phyloP scores from a whole-genome alignment of 1,140 invertebrate species.

The Drosophila suzukii region DNA sequence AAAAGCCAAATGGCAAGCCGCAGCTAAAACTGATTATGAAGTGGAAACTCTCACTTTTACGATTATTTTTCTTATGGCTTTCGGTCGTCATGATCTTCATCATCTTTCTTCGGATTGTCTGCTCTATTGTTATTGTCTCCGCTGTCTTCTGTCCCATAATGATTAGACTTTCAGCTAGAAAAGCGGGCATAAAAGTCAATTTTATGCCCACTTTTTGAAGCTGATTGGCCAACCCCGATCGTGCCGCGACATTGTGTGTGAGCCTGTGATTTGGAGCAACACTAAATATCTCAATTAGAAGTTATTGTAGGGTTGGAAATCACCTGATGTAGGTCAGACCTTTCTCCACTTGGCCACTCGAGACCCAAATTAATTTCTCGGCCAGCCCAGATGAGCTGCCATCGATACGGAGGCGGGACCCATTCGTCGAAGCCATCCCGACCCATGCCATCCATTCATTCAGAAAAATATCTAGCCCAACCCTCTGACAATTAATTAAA shows the following conservation, averaged over 20 bases:
- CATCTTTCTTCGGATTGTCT: slow-evolving; percentile 24
- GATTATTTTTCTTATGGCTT: slow-evolving; percentile 81
- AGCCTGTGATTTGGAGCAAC: slow-evolving; percentile 74
- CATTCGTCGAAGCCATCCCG: slow-evolving; percentile 40
- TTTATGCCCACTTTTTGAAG: slow-evolving; percentile 78
- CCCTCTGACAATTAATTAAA: slow-evolving; percentile 79
- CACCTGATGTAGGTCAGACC: slow-evolving; percentile 69
- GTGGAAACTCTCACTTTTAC: slow-evolving; percentile 82
- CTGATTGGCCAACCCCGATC: slow-evolving; percentile 67
- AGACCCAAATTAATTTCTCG: slow-evolving; percentile 54
- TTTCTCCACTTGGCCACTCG: slow-evolving; percentile 57
- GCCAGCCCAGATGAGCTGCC: slow-evolving; percentile 51
- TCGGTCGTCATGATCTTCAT: slow-evolving; percentile 60
- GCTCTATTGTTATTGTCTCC: slow-evolving; percentile 58
- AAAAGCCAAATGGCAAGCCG: slow-evolving; percentile 48
- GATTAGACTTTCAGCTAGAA: slow-evolving; percentile 77
- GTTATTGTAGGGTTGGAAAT: slow-evolving; percentile 57
- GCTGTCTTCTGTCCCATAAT: slow-evolving; percentile 72
- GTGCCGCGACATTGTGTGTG: slow-evolving; percentile 53
- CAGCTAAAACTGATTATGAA: slow-evolving; percentile 66
- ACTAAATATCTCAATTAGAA: slow-evolving; percentile 81
- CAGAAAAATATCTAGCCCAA: slow-evolving; percentile 61
- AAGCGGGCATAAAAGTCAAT: slow-evolving; percentile 78
- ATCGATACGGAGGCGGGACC: slow-evolving; percentile 37
- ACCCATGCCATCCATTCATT: slow-evolving; percentile 65